phyloP scores from a whole-genome alignment of 2,113 vertebrate species.

The Regulus satrapa region DNA sequence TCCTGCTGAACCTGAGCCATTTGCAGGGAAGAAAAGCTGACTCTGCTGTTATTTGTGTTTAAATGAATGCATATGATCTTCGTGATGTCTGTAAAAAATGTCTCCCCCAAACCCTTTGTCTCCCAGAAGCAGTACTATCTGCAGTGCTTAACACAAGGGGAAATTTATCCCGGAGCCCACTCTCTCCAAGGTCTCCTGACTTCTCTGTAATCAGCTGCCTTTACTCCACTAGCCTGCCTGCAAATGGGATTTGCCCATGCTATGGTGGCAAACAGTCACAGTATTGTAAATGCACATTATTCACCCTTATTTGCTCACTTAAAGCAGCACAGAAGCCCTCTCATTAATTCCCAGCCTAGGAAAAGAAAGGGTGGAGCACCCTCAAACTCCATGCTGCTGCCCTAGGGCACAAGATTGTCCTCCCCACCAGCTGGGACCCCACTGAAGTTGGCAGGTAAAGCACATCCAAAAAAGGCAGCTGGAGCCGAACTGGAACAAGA shows the following conservation, averaged over 20 bases:
- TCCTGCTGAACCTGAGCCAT: background rate
- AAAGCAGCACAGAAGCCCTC: background rate
- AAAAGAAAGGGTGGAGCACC: background rate
- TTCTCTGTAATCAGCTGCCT: background rate
- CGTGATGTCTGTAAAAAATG: background rate
- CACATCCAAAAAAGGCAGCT: background rate
- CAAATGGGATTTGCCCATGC: background rate
- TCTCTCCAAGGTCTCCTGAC: background rate
- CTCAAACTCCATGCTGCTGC: background rate
- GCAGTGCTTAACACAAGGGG: background rate
- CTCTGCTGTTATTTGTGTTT: background rate
- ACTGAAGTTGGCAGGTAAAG: background rate
- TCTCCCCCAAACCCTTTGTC: background rate
- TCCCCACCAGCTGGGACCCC: background rate
- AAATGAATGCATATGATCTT: background rate
- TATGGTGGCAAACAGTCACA: background rate
- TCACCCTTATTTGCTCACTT: background rate
- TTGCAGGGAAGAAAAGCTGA: background rate
- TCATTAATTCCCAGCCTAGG: background rate
- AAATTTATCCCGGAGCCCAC: background rate
- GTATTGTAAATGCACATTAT: background rate
- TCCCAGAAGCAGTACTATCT: background rate
- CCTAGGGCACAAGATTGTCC: background rate
- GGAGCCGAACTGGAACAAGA: background rate
- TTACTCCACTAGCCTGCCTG: background rate